Evolutionary conservation across 2,113 vertebrate species (phyloP).

Genomic region (Bubo blakistoni): DNA sequence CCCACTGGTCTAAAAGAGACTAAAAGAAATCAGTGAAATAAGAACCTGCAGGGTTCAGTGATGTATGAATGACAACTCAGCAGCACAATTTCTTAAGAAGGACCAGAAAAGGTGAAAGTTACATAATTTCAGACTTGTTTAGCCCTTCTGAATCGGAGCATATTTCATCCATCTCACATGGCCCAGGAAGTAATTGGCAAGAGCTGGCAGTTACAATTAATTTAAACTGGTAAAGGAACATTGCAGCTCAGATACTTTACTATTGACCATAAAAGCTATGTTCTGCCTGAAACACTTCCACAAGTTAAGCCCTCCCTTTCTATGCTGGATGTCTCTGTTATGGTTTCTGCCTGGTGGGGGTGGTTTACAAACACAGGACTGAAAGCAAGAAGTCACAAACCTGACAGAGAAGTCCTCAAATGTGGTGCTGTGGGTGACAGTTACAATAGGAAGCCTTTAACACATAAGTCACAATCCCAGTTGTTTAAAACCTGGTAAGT

Average conservation of each 20-base stretch:
- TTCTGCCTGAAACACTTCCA: not conserved
- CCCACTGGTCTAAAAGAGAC: not conserved
- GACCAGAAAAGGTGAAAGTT: not conserved
- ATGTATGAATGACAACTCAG: not conserved
- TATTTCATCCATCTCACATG: not conserved
- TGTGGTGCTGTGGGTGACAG: not conserved
- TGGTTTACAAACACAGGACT: not conserved
- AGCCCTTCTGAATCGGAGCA: not conserved
- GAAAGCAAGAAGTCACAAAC: not conserved
- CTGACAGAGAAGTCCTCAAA: not conserved
- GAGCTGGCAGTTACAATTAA: not conserved
- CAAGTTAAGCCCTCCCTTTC: not conserved
- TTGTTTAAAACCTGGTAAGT: slow-evolving; percentile 30
- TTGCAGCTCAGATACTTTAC: not conserved
- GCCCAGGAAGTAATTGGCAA: not conserved
- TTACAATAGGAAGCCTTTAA: not conserved
- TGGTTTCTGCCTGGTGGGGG: not conserved
- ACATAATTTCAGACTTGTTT: not conserved
- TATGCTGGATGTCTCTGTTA: not conserved
- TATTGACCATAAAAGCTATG: not conserved
- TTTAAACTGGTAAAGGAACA: not conserved
- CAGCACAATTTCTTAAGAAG: not conserved
- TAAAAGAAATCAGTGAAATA: not conserved
- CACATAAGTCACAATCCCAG: not conserved
- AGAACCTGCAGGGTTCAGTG: not conserved